phyloP scores from a whole-genome alignment of 2,113 vertebrate genomes.

The Sorex araneus region DNA sequence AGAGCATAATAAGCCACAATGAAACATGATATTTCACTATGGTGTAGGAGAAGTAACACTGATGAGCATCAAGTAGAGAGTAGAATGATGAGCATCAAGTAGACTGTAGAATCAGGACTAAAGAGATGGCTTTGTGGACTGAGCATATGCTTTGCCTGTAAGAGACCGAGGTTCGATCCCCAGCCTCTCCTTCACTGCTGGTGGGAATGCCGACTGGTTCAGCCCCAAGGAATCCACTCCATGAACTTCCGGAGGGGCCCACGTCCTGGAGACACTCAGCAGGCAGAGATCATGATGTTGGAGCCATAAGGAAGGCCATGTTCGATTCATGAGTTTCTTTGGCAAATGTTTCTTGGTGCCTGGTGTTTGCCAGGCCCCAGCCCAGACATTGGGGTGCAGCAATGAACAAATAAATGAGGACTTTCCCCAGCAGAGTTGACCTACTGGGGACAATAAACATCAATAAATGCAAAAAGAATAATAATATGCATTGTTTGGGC shows the following conservation, averaged over 20 bases:
- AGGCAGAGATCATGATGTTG: not conserved
- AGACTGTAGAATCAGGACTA: no score
- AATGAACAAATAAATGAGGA: not conserved
- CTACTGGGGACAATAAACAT: constrained; percentile 59
- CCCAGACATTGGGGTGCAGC: not conserved
- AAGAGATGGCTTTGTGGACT: no score
- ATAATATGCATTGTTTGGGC: no score
- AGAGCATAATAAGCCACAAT: no score
- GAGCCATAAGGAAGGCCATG: not conserved
- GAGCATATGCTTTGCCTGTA: no score
- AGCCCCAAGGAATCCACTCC: not conserved
- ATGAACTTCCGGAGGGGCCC: not conserved
- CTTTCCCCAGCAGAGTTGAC: not conserved
- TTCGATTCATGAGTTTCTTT: not conserved
- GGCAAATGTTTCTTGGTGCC: not conserved
- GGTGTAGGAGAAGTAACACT: no score
- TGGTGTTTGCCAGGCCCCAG: not conserved
- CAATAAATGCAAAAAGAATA: constrained; percentile 6
- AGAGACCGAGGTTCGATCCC: no score
- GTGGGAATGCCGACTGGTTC: no score
- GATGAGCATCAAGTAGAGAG: no score
- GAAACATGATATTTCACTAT: no score
- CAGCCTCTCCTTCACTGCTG: no score
- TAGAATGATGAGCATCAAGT: no score
- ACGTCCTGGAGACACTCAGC: not conserved